phyloP scores from a whole-genome alignment of 2,888 invertebrate species.

The Nephrotoma flavescens region DNA sequence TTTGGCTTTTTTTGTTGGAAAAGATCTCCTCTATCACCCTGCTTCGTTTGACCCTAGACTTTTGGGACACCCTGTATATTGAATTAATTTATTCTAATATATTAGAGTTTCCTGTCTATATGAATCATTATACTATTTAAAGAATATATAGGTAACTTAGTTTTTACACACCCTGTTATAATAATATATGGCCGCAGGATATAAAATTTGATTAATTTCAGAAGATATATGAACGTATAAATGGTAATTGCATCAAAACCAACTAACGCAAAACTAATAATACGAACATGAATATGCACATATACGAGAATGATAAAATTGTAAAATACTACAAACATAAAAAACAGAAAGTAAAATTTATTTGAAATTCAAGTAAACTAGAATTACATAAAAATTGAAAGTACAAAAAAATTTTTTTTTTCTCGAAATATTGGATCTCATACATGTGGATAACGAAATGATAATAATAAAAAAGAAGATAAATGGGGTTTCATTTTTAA shows the following conservation, averaged over 20 bases:
- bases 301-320: background rate
- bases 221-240: background rate
- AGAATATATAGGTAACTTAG: too few species aligned
- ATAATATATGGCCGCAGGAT: background rate
- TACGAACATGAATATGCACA: background rate
- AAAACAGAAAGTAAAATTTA: background rate
- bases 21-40: too few species aligned
- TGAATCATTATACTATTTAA: too few species aligned
- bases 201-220: background rate
- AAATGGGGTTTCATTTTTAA: background rate
- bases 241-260: background rate
- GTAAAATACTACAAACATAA: background rate
- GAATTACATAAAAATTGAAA: background rate
- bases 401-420: background rate
- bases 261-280: background rate
- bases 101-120: too few species aligned
- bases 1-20: too few species aligned
- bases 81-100: too few species aligned
- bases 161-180: background rate
- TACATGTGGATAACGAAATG: background rate
- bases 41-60: too few species aligned
- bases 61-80: too few species aligned
- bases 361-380: background rate
- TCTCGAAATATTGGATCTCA: background rate
- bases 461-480: background rate